Evolutionary conservation across 2,113 vertebrate species (phyloP).

Genomic region (Solea senegalensis): DNA sequence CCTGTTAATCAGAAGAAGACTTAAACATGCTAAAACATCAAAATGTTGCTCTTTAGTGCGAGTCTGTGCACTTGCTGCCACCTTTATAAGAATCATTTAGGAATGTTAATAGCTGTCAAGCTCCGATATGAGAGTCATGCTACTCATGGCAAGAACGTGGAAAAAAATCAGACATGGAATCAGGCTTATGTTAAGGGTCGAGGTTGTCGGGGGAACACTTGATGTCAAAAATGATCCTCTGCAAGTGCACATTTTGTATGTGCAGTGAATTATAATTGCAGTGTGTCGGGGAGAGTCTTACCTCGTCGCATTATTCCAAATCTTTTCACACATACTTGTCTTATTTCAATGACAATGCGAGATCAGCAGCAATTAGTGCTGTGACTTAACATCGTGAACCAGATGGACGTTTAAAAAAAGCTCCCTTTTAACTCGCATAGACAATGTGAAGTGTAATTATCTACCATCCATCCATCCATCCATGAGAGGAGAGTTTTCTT

Average conservation of each 20-base stretch:
- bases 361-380: conserved; percentile 61
- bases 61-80: not conserved
- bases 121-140: not conserved
- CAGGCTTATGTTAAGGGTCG: not conserved
- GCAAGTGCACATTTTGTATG: not conserved
- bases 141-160: not conserved
- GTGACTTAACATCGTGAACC: conserved; percentile 41
- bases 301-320: too few species aligned
- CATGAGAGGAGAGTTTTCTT: conserved; percentile 8
- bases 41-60: too few species aligned
- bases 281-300: not conserved
- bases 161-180: not conserved
- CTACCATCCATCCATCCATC: not conserved
- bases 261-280: not conserved
- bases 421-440: conserved; percentile 42
- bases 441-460: conserved; percentile 12
- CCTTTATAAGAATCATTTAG: not conserved
- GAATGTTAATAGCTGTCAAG: too few species aligned
- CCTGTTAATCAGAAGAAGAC: too few species aligned
- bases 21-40: too few species aligned
- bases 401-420: conserved; percentile 27
- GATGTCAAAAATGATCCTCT: not conserved
- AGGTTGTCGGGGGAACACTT: too few species aligned
- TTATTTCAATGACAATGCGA: conserved; percentile 69
- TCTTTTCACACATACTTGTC: conserved; percentile 47